phyloP scores from a whole-genome alignment of 2,888 invertebrate species.

The Rapana venosa region DNA sequence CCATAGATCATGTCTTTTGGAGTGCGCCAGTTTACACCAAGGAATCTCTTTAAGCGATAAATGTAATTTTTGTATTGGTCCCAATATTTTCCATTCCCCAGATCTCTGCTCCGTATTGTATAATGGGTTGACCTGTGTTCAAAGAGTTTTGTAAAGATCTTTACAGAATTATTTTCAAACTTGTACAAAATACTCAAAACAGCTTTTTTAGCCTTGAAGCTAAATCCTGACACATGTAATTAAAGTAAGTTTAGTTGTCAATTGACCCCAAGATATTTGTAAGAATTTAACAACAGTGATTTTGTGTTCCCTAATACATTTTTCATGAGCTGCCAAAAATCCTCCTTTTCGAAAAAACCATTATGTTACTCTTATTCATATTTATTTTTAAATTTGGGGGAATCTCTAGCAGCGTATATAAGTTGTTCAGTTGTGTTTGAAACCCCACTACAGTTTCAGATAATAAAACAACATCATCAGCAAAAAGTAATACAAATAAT shows the following conservation, averaged over 20 bases:
- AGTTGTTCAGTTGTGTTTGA: neutral
- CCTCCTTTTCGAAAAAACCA: neutral
- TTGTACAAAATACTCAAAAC: neutral
- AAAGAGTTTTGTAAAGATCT: neutral
- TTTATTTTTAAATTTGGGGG: neutral
- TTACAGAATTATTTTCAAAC: neutral
- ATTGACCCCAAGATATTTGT: neutral
- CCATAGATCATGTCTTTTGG: neutral
- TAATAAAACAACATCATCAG: neutral
- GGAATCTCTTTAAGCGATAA: neutral
- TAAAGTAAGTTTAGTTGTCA: neutral
- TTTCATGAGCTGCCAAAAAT: neutral
- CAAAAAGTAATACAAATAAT: neutral
- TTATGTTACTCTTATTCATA: neutral
- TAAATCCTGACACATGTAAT: neutral
- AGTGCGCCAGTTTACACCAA: neutral
- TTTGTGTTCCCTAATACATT: neutral
- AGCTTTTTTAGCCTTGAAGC: neutral
- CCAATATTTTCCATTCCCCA: neutral
- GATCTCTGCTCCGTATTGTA: neutral
- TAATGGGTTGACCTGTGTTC: neutral
- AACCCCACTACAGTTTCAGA: neutral
- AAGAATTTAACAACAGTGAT: neutral
- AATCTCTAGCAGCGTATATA: neutral
- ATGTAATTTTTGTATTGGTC: neutral